Evolutionary conservation across 2,113 vertebrate species (phyloP).

Genomic region (Nanorana parkeri): DNA sequence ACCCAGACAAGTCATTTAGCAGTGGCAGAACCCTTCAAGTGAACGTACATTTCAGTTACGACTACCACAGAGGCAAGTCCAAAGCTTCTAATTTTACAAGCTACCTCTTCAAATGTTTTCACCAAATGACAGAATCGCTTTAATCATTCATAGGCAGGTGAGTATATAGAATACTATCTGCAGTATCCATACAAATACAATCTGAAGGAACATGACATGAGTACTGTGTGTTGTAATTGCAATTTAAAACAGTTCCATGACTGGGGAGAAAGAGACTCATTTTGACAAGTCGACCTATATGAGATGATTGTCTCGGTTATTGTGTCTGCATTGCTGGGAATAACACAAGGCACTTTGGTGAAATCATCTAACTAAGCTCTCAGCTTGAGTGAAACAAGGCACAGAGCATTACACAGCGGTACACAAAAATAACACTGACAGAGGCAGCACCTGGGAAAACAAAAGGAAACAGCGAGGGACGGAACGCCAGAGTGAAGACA

Average conservation of each 20-base stretch:
- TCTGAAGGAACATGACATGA: background rate
- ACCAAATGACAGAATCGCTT: too few relatives aligned
- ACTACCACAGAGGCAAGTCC: too few relatives aligned
- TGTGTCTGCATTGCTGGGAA: conserved; percentile 29
- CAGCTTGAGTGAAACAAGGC: conserved; percentile 9
- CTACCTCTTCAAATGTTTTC: too few relatives aligned
- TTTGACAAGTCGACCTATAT: background rate
- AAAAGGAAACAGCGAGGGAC: conserved; percentile 8
- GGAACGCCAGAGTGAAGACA: background rate
- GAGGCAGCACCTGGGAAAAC: conserved; percentile 14
- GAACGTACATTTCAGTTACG: too few relatives aligned
- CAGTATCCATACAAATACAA: background rate
- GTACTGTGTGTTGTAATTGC: background rate
- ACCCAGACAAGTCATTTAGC: too few relatives aligned
- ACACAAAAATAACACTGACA: conserved; percentile 11
- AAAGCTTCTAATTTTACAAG: too few relatives aligned
- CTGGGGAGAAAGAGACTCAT: background rate
- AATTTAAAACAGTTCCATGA: conserved; percentile 16
- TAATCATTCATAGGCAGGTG: too few relatives aligned
- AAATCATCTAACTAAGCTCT: conserved; percentile 35
- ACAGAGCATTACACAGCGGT: conserved; percentile 29
- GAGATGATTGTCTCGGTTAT: conserved; percentile 14
- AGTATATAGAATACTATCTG: too few relatives aligned
- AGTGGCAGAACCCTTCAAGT: too few relatives aligned
- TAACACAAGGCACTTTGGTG: conserved; percentile 19